Conservation (phyloP, 37 sponge, comb jelly and placozoan genomes). For the Bolinopsis microptera region DNA sequence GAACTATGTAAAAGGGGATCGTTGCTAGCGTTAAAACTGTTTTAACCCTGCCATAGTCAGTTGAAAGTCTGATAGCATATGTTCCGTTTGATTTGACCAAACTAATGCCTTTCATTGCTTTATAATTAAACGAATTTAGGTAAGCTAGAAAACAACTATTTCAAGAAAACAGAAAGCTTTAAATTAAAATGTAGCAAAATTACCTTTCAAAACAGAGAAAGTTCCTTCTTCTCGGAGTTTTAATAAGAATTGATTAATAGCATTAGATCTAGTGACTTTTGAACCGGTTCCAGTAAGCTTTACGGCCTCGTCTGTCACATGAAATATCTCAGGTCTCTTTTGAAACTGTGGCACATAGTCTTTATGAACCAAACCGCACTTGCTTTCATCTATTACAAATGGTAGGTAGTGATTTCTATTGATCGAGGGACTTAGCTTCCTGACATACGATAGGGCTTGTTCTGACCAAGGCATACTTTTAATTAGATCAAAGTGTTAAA, state of each 20-base stretch:
- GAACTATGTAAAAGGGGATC: too few relatives aligned
- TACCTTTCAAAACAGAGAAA: conserved; percentile 49
- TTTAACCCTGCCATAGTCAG: too few relatives aligned
- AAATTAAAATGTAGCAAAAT: background rate
- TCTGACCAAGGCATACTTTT: conserved; percentile 43
- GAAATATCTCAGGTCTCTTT: conserved; percentile 18
- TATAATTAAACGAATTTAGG: too few relatives aligned
- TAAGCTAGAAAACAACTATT: too few relatives aligned
- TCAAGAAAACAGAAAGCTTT: too few relatives aligned
- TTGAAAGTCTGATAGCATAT: too few relatives aligned
- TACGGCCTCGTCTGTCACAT: background rate
- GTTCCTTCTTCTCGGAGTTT: background rate
- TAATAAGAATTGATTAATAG: conserved; percentile 4
- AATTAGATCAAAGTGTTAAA: background rate
- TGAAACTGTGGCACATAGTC: background rate
- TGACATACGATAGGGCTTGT: background rate
- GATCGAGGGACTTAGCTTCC: background rate
- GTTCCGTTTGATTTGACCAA: too few relatives aligned
- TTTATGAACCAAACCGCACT: conserved; percentile 28
- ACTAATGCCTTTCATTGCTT: too few relatives aligned
- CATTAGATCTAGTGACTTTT: background rate
- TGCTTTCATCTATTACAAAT: background rate
- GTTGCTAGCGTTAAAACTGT: too few relatives aligned
- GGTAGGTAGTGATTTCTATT: background rate
- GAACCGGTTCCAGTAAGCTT: background rate